Evolutionary conservation across 64 coral and sea anemone species (phyloP).

Genomic region (Pocillopora verrucosa): DNA sequence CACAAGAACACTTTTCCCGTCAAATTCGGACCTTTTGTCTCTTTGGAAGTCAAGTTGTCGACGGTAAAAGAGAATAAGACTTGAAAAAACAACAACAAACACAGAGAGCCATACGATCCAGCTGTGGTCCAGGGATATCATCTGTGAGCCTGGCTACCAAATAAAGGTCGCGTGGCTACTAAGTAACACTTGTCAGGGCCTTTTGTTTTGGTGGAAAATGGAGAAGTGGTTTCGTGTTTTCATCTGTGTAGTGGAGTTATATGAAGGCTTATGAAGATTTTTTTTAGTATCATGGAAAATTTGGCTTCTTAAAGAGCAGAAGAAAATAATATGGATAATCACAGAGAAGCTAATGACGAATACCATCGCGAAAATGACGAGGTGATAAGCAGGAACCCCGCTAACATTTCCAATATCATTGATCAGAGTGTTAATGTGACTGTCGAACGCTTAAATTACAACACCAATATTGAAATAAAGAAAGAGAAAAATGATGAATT

Average conservation of each 20-base stretch:
- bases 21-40: slow-evolving; percentile 25
- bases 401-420: neutral
- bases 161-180: slow-evolving; percentile 30
- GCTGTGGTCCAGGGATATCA: neutral
- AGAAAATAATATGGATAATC: neutral
- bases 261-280: neutral
- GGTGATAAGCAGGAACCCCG: neutral
- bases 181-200: neutral
- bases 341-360: too few relatives aligned
- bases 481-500: neutral
- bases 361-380: too few relatives aligned
- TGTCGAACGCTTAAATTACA: neutral
- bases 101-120: neutral
- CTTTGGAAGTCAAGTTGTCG: neutral
- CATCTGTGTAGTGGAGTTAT: neutral
- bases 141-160: slow-evolving; percentile 8
- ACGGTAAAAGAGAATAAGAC: neutral
- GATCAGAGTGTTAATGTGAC: neutral
- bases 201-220: neutral
- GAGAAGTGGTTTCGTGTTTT: neutral
- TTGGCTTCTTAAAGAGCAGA: neutral
- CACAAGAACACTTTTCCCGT: slow-evolving; percentile 59
- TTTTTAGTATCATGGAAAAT: neutral
- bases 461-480: neutral
- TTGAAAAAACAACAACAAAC: neutral